Evolutionary conservation across 2,888 invertebrate species (phyloP).

Genomic region (Zelleria hepariella): DNA sequence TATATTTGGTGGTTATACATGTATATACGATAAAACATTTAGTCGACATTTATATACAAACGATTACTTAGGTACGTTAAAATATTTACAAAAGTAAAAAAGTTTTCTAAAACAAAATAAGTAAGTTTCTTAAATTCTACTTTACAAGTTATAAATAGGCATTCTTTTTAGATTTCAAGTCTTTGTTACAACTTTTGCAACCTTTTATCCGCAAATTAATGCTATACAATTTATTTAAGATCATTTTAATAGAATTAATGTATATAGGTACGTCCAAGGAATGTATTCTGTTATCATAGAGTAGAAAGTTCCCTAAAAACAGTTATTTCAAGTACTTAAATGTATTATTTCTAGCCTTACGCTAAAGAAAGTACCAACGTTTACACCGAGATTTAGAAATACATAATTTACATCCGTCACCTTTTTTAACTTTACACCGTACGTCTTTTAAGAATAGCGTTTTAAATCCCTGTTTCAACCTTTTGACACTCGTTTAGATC

Average conservation of each 20-base stretch:
- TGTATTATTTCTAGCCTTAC: not conserved
- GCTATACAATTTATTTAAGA: no score
- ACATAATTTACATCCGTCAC: not conserved
- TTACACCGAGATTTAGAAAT: not conserved
- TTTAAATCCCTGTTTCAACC: not conserved
- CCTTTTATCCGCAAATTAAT: not conserved
- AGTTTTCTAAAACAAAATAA: not conserved
- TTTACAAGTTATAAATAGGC: no score
- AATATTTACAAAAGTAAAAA: not conserved
- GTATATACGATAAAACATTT: not conserved
- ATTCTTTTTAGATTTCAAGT: no score
- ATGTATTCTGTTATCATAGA: no score
- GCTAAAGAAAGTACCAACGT: not conserved
- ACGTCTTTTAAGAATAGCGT: not conserved
- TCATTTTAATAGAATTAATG: not conserved
- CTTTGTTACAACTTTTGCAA: not conserved
- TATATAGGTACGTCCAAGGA: no score
- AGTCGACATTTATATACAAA: not conserved
- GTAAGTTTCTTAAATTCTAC: not conserved
- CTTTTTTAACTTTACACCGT: not conserved
- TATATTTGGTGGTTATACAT: not conserved
- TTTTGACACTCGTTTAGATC: not conserved
- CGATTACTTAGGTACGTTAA: not conserved
- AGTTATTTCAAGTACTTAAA: no score
- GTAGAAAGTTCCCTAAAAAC: no score